Base-by-base conservation (phyloP, 2,888 invertebrate species). In the Hyposoter didymator region DNA sequence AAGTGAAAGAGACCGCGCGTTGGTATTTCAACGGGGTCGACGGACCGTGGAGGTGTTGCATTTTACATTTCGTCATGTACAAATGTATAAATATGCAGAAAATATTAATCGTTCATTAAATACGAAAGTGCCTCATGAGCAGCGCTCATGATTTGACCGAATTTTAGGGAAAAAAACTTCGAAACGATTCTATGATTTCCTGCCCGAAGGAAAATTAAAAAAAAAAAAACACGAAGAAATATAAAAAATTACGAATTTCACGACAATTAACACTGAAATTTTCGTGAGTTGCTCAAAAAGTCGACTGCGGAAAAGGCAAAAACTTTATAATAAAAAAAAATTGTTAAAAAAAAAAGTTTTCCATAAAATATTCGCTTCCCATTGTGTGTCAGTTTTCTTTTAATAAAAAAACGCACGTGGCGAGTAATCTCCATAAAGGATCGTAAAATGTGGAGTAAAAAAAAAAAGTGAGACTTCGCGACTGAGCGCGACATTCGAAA, bases 21-120 rank as follows among this genome's bases (percentile, higher is more conserved):
- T 73, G 85, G 79, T 83, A 83, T 80, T 80, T 83, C 76, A 85
- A 79, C 85, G 83, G 80, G 82, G 82, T 85, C 85, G 82, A 83
- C 80, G 82, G 72, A 85, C 85, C 85, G 79, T 76, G 79, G 82
- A 85, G 85, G 82, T 82, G 82, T 64, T 82, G 35, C 45, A 32
- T 78, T 82, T 59, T 76, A 64, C 66, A 72, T 79, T 72, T 82
- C 70, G 47, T 49, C 70, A 55, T 66, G 75, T 28, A 69, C 45
- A 55, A 78, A 28, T 67, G 52, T 45, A 45, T 67, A 52, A n/a
- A 75, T 35, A 32, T 28, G 5, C 32, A 35, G 10, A 32, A 32
- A 47, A 28, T 67, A 78, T 59, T 45, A 59, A 47, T 78, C 19
- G 45, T 66, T 59, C 8, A 14, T 55, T 14, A 19, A 22, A 47